phyloP scores from a whole-genome alignment of 2,888 invertebrate species.

The Nomada lathburiana region DNA sequence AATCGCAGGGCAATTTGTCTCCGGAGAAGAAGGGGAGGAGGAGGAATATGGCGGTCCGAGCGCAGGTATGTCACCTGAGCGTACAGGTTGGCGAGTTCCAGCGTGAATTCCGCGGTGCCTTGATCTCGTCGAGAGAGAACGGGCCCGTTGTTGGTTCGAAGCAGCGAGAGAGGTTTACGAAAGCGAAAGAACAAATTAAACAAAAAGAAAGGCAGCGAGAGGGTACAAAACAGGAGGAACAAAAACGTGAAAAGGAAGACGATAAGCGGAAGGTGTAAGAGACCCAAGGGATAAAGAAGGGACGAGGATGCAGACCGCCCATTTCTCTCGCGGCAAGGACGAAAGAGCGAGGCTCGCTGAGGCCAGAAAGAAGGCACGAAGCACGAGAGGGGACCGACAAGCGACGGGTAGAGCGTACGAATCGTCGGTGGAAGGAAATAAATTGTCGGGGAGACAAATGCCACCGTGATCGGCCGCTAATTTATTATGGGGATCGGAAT shows the following conservation, averaged over 20 bases:
- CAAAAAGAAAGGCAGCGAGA: neutral
- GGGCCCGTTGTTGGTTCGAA: neutral
- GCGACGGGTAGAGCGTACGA: conserved; percentile 11
- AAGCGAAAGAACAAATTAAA: neutral
- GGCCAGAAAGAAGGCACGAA: conserved; percentile 37
- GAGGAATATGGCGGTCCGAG: conserved; percentile 15
- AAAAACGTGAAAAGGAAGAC: conserved; percentile 28
- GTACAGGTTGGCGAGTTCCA: conserved; percentile 55
- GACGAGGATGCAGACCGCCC: conserved; percentile 61
- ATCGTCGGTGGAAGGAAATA: conserved; percentile 69
- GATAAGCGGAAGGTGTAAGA: conserved; percentile 48
- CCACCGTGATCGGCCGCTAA: conserved; percentile 83
- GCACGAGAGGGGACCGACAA: neutral
- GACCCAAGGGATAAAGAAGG: conserved; percentile 38
- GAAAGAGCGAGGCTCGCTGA: conserved; percentile 31
- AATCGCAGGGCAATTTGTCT: conserved; percentile 64
- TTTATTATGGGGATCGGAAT: conserved; percentile 83
- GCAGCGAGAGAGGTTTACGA: neutral
- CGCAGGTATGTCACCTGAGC: conserved; percentile 57
- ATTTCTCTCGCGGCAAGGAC: conserved; percentile 76
- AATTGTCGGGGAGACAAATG: conserved; percentile 82
- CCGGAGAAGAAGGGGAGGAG: conserved; percentile 49
- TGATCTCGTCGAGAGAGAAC: conserved; percentile 14
- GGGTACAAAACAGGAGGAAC: conserved; percentile 24
- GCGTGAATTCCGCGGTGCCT: conserved; percentile 52